Evolutionary conservation across 1,140 invertebrate species (phyloP), one percentile per base, ranked within the genome.

Genomic region (Drosophila lowei): DNA sequence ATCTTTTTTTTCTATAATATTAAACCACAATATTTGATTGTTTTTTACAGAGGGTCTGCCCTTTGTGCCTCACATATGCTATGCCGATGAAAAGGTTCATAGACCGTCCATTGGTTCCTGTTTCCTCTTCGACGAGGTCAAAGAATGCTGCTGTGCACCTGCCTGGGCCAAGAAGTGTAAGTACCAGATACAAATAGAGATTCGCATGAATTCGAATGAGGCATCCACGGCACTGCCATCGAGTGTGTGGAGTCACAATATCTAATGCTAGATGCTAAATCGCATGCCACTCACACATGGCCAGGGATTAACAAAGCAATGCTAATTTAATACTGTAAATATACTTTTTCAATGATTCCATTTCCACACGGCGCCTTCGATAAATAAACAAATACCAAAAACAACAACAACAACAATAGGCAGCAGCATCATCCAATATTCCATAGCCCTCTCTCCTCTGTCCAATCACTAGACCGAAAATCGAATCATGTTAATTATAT

Each of bases 21-120:
- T 18, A 3, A 48, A n/a, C 41, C 0, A 1, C 15, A 43, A 30
- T 25, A 47, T 62, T 44, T 46, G 25, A 23, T 21, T 38, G 11
- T 77, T 61, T 58, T 62, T 57, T 92, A 90, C 88, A 95, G 94
- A 94, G 91, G 92, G 92, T 44, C 92, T 95, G 43, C 93, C 93
- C 28, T 95, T 93, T 86, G 93, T 94, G 9, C 92, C 93, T 38
- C 94, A 95, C 81, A 93, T 93, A 8, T 95, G 94, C 73, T 94
- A 93, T 71, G 88, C 94, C 38, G 93, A 93, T 42, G 92, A 93
- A 52, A 92, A 93, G 79, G 79, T 92, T 49, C 94, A 93, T 79
- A 92, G 91, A 74, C 91, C 94, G 30, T 91, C 92, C 18, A 93
- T 93, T 28, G 92, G 88, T 28, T 92, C 94, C 73, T 95, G 94